Base-by-base conservation (phyloP, 2,797 vertebrate species). In the Gymnodraco acuticeps region DNA sequence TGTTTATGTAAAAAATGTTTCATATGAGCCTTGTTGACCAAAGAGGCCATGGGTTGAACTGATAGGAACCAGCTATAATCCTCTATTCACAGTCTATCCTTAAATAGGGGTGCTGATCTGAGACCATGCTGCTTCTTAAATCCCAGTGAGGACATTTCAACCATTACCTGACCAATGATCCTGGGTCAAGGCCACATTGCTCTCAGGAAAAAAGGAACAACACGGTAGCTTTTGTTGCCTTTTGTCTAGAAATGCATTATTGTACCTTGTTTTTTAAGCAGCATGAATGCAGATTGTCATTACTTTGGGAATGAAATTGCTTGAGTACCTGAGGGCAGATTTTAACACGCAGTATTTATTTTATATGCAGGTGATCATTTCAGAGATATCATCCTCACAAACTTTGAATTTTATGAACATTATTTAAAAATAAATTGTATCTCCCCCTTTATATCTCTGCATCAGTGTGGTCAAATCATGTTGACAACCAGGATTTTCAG, bases 11-110 rank as follows among this genome's bases (percentile, higher is more conserved):
- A 27, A 23, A 27, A 27, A 27, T 64, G 70, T 79, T 62, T 33
- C 73, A 58, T 58, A 61, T 61, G n/a, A 72, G 58, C 52, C 77
- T 87, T 88, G 68, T 84, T 87, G 80, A 90, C 81, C 87, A 84
- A 83, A 88, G 59, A 45, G 66, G 47, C 66, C 68, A 52, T 1
- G 2, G 69, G 65, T 80, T 78, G 72, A 66, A 81, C 61, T 73
- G 62, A 78, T 47, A 80, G 65, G 70, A 90, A 86, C 74, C 84
- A 87, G 76, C 77, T 87, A 19, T 64, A 83, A 48, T 54, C 66
- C 12, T 85, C 19, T 82, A 20, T 68, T 66, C 66, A 80, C 51
- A 66, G 60, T 83, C 52, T 79, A 75, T 73, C 70, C 47, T 78
- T 82, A 73, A 73, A 72, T 45, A 42, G 52, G 69, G 77, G 60